Evolutionary conservation across 1,140 invertebrate species (phyloP), one percentile per base, ranked within the genome.

Genomic region (Papilio polyxenes): DNA sequence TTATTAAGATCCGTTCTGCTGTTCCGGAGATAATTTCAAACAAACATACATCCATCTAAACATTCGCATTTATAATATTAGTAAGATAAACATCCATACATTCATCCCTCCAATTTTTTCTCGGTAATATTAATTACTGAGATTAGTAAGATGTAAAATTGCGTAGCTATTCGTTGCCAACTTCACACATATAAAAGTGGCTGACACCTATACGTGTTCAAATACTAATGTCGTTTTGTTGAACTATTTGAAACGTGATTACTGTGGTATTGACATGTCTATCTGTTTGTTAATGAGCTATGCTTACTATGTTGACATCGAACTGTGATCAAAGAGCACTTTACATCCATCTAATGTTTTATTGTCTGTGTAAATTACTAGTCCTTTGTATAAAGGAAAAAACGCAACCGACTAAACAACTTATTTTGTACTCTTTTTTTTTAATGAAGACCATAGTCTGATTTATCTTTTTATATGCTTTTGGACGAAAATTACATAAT

Each of bases 231-330:
- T 37, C 13, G 10, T 72, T 7, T 72, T 37, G 31, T 6, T 72
- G 31, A 72, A 72, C 31, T 72, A 40, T 72, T 72, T 72, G 23
- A 37, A 65, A 37, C 65, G 65, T 37, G 65, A 72, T 72, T 72
- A 72, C 65, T 72, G 65, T 72, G 65, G 65, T 37, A 72, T 72
- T 31, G 88, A 90, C 89, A 84, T 84, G 87, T 85, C 89, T 86
- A 90, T 88, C 84, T 85, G 88, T 84, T 92, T 91, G 86, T 91
- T 92, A 92, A 92, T 89, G 89, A 91, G 91, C 82, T 82, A 87
- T 87, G 88, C 86, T 78, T 78, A 84, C 75, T 78, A 90, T 90
- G 88, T 88, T 89, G 91, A 92, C 90, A 89, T 83, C 59, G 82
- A 82, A 81, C 23, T 59, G 72, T 89, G 91, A 91, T 91, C 90